Evolutionary conservation across 2,797 vertebrate species (phyloP).

Genomic region (Sylvia borin): DNA sequence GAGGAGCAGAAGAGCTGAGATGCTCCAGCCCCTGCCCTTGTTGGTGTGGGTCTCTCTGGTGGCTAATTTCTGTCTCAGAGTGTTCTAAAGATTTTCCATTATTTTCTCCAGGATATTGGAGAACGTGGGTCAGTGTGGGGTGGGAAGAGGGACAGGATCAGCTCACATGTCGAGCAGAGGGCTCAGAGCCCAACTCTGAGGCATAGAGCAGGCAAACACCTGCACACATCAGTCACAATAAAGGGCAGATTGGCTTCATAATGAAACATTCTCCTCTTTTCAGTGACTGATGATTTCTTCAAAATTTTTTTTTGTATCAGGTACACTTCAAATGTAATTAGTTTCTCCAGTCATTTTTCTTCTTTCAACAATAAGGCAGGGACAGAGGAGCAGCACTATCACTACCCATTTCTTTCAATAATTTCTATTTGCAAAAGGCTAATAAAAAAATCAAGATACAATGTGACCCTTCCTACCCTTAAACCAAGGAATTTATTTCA

Average conservation of each 20-base stretch:
- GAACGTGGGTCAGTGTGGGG: rapidly evolving
- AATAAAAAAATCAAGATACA: not conserved
- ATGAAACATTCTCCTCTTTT: not conserved
- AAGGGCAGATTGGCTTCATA: not conserved
- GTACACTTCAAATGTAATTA: not conserved
- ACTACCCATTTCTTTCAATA: not conserved
- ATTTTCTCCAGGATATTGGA: not conserved
- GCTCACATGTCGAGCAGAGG: not conserved
- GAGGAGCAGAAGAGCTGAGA: not conserved
- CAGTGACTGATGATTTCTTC: not conserved
- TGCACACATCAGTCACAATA: not conserved
- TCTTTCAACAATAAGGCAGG: not conserved
- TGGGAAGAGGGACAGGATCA: not conserved
- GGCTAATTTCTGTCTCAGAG: rapidly evolving
- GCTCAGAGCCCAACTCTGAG: not conserved
- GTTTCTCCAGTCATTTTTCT: not conserved
- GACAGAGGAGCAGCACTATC: not conserved
- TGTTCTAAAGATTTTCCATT: not conserved
- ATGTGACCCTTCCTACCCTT: not conserved
- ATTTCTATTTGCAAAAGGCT: not conserved
- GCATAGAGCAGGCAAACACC: not conserved
- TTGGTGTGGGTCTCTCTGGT: not conserved
- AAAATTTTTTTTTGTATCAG: not conserved
- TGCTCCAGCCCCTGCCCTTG: not conserved
- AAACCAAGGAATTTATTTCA: not conserved